Conservation (phyloP, 2,113 vertebrate genomes). For the Micronisus gabar region DNA sequence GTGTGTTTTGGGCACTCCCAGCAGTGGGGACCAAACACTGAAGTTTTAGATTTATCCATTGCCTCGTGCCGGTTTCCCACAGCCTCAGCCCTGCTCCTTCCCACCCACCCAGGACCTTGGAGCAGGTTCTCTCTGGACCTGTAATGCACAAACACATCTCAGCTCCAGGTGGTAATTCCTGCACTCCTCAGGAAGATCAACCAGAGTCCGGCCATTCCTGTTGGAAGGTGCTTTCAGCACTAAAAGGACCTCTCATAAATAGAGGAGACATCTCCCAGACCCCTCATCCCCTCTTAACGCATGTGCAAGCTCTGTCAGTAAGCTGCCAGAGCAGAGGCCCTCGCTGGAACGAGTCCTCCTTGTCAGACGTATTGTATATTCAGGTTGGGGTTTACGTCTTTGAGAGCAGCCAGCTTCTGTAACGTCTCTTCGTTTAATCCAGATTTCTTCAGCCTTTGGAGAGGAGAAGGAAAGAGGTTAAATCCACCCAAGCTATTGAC, state of each 20-base stretch:
- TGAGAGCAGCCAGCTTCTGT: neutral
- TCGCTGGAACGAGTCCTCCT: rapidly evolving
- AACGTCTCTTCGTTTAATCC: neutral
- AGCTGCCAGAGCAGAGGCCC: neutral
- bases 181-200: rapidly evolving
- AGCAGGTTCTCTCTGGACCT: neutral
- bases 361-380: neutral
- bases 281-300: no score
- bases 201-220: neutral
- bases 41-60: neutral
- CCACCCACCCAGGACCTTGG: neutral
- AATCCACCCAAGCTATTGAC: neutral
- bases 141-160: rapidly evolving
- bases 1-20: neutral
- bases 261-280: neutral
- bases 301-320: rapidly evolving
- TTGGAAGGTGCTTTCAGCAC: neutral
- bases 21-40: rapidly evolving
- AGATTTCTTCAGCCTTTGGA: neutral
- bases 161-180: neutral
- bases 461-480: neutral
- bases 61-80: neutral
- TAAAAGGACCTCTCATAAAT: no score
- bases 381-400: neutral
- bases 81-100: neutral